Evolutionary conservation across 2,113 vertebrate species (phyloP).

Genomic region (Tricholaema leucomelas): DNA sequence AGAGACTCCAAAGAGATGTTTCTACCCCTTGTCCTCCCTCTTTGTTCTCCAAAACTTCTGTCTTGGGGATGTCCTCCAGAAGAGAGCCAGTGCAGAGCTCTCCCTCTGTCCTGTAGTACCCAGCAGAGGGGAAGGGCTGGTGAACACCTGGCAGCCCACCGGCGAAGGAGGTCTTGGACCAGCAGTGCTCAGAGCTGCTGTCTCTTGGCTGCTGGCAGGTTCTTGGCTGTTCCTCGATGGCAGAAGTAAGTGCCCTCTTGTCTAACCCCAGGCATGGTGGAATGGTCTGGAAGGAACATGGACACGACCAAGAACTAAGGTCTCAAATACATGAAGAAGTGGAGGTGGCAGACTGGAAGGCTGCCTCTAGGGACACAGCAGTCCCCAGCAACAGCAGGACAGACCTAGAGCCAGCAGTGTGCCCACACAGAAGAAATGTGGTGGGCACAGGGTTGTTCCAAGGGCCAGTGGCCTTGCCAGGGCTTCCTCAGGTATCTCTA

Average conservation of each 20-base stretch:
- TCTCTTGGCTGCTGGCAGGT: not conserved
- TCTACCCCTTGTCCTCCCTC: not conserved
- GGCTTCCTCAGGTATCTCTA: not conserved
- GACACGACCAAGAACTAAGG: not conserved
- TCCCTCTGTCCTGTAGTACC: constrained; percentile 54
- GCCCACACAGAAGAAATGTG: not conserved
- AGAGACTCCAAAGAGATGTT: not conserved
- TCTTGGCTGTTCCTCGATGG: not conserved
- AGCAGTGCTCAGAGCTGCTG: not conserved
- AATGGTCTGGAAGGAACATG: too few species aligned
- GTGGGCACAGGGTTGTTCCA: not conserved
- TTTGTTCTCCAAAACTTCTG: not conserved
- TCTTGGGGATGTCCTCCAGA: not conserved
- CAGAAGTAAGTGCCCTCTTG: not conserved
- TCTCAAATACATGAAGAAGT: not conserved
- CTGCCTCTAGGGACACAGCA: not conserved
- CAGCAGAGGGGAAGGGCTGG: not conserved
- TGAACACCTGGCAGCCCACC: rapidly evolving
- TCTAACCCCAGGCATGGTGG: too few species aligned
- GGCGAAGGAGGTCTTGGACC: not conserved
- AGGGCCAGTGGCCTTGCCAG: not conserved
- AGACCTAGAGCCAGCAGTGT: not conserved
- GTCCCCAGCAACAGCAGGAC: not conserved
- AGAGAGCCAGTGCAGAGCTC: not conserved
- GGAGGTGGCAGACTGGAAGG: rapidly evolving